A percentile compares a stretch with the other conserved stretches of the same genome.
These are phyloP conservation scores for Dasypogon diadema DNA, from an alignment of 2,888 invertebrate species.

Conservation along the genomic window DNA sequence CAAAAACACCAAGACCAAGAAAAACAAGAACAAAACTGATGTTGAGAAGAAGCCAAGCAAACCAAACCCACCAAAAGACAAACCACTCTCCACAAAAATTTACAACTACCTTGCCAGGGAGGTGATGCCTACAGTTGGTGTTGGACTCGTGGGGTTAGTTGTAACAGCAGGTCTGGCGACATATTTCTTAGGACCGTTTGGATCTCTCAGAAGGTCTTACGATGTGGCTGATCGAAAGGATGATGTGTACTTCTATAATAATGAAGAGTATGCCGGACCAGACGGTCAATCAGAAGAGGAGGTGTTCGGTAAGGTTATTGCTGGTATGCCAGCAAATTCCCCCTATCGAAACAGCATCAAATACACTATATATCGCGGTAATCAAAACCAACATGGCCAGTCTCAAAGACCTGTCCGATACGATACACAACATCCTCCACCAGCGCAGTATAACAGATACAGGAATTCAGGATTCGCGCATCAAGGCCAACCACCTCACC, in stretches of 20 bases:
- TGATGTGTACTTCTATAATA: constrained; percentile 76
- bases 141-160: constrained; percentile 80
- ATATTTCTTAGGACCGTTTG: constrained; percentile 79
- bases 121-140: constrained; percentile 85
- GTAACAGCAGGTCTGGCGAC: constrained; percentile 81
- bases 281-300: constrained; percentile 81
- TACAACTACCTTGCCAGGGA: constrained; percentile 83
- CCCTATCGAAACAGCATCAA: constrained; percentile 66
- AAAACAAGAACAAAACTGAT: constrained; percentile 54
- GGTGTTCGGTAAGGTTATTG: constrained; percentile 80
- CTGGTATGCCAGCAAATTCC: constrained; percentile 75
- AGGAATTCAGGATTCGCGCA: constrained; percentile 34
- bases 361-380: constrained; percentile 63
- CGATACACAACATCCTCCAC: constrained; percentile 66
- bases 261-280: constrained; percentile 76
- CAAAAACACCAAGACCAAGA: constrained; percentile 54
- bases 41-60: constrained; percentile 57
- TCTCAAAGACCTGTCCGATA: constrained; percentile 64
- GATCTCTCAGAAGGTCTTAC: constrained; percentile 76
- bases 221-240: constrained; percentile 74
- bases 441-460: constrained; percentile 37
- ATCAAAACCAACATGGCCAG: constrained; percentile 29
- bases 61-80: constrained; percentile 62
- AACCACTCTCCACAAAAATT: constrained; percentile 79
- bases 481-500: constrained; percentile 40